Evolutionary conservation across 2,888 invertebrate genomes (phyloP), one percentile per base, ranked within the genome.

Genomic region (Cataglyphis livida): DNA sequence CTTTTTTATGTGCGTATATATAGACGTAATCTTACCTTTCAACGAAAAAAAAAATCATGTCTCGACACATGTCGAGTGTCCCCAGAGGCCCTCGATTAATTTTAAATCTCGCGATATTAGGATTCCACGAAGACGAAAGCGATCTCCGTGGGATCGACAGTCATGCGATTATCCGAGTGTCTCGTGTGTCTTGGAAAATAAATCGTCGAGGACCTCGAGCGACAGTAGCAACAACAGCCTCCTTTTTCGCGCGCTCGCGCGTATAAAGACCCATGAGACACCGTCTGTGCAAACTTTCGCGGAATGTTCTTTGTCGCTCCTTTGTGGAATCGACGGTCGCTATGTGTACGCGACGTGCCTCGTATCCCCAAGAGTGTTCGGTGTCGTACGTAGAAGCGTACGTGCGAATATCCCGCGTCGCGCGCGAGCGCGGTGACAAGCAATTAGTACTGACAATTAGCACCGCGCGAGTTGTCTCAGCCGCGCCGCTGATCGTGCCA

Each of bases 391-490:
- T 71, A 78, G 82, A 85, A 81, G 66, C 48, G 35, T 84, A 82
- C 85, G 74, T 65, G 86, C 86, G 35, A 82, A 59, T 82, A 81
- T 76, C 7, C 74, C 85, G 3, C 66, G 68, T 21, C 61, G 76
- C 44, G 81, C 59, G 21, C 51, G 82, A 66, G 68, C 82, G 10
- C 21, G 87, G 86, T 87, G 89, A 88, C 88, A 86, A 86, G 89
- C 87, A 89, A 89, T 89, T 89, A 89, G 89, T 81, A 83, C 25
- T 76, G 81, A 86, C 89, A 89, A 89, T 89, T 89, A 89, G 89
- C 66, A 70, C 70, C 84, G 66, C 73, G 66, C 51, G 75, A 66
- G 66, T 51, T 76, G 32, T 48, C 75, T 35, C 7, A n/a, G 57
- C 32, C 38, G 71, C 32, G 12, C 44, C 66, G 54, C 44, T 75